These are phyloP conservation scores for Yponomeuta malinellus DNA, from an alignment of 2,888 invertebrate genomes.

Conservation along the genomic window DNA sequence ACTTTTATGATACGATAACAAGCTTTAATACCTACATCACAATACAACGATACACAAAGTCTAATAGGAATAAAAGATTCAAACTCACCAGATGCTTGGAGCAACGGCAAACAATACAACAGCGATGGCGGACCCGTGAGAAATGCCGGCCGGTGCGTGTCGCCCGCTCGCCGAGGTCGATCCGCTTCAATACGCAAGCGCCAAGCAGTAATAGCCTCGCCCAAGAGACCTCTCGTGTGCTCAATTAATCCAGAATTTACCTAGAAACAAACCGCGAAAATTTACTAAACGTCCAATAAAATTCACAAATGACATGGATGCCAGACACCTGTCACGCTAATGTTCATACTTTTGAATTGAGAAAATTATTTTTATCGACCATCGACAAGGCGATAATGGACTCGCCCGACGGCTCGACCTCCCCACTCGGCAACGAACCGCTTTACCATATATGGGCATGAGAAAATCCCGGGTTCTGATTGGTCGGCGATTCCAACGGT, in stretches of 20 bases:
- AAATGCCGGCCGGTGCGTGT: conserved; percentile 64
- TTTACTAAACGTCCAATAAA: conserved; percentile 32
- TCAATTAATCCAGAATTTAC: conserved; percentile 40
- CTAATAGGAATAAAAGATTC: neutral
- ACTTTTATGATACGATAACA: neutral
- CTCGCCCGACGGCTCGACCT: conserved; percentile 74
- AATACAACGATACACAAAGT: neutral
- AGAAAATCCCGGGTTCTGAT: conserved; percentile 79
- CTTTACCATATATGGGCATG: conserved; percentile 90
- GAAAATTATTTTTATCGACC: conserved; percentile 44
- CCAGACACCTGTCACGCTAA: conserved; percentile 42
- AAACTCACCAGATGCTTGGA: conserved; percentile 9
- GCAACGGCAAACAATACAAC: conserved; percentile 40
- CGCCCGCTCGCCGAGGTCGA: conserved; percentile 54
- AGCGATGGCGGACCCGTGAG: conserved; percentile 56
- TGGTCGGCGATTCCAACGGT: conserved; percentile 76
- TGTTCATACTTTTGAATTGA: conserved; percentile 44
- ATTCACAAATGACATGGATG: conserved; percentile 28
- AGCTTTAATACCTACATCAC: neutral
- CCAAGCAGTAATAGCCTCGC: conserved; percentile 52
- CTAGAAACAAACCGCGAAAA: conserved; percentile 33
- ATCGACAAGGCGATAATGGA: conserved; percentile 36
- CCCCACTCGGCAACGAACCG: conserved; percentile 74
- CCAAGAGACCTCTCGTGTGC: conserved; percentile 48
- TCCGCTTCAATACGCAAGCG: conserved; percentile 58